Evolutionary conservation across 2,888 invertebrate species (phyloP).

Genomic region (Cylloceria caligata): DNA sequence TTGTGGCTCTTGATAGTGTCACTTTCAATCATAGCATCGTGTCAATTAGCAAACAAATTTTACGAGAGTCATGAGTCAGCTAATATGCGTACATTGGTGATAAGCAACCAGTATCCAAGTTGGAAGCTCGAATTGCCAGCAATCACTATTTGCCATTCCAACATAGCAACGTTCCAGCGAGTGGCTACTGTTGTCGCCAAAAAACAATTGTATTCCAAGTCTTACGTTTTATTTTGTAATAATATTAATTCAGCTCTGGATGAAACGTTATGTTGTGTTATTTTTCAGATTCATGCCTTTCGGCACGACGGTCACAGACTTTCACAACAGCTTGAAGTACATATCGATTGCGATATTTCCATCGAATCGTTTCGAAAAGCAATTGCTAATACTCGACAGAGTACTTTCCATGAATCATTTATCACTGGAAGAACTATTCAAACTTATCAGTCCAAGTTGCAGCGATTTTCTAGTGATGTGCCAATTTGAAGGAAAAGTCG

Average conservation of each 20-base stretch:
- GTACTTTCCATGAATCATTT: conserved; percentile 70
- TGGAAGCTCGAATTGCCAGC: conserved; percentile 73
- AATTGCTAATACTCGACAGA: conserved; percentile 68
- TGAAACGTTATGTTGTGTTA: background rate
- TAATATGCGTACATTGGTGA: conserved; percentile 75
- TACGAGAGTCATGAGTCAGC: conserved; percentile 74
- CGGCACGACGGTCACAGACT: conserved; percentile 65
- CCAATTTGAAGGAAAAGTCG: conserved; percentile 69
- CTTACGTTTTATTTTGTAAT: background rate
- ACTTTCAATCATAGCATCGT: conserved; percentile 71
- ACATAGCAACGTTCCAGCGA: conserved; percentile 68
- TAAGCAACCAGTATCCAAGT: conserved; percentile 74
- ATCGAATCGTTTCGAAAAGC: conserved; percentile 66
- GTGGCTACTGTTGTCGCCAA: conserved; percentile 58
- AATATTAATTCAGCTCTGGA: conserved; percentile 6
- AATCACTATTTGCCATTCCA: conserved; percentile 73
- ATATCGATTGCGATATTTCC: conserved; percentile 71
- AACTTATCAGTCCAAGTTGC: conserved; percentile 72
- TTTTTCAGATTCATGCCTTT: conserved; percentile 69
- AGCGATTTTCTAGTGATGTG: conserved; percentile 74
- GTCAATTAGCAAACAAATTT: conserved; percentile 72
- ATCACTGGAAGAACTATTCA: conserved; percentile 70
- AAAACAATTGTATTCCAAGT: conserved; percentile 66
- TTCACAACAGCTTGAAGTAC: conserved; percentile 68
- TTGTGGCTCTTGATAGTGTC: conserved; percentile 74